These are phyloP conservation scores for Typhlomys cinereus DNA, from an alignment of 2,113 vertebrate species.

Conservation along the genomic window DNA sequence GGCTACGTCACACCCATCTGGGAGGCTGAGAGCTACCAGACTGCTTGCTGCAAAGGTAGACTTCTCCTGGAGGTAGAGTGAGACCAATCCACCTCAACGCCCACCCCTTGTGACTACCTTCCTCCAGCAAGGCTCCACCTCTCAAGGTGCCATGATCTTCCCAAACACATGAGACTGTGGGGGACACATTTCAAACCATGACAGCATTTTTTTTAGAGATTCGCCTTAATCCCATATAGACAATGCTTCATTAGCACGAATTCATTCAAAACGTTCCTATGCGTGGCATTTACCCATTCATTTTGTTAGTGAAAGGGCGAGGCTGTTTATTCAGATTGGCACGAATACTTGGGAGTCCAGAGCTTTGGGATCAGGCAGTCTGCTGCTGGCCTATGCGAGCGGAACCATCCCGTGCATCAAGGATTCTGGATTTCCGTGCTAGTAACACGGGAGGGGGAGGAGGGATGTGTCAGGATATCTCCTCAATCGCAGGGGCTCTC, in stretches of 20 bases:
- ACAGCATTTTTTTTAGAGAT: no score
- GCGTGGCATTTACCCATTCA: neutral
- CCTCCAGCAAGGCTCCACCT: no score
- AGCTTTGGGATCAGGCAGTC: neutral
- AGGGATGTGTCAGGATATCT: no score
- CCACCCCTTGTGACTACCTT: no score
- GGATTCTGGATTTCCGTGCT: neutral
- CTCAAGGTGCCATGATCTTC: no score
- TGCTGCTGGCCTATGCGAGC: neutral
- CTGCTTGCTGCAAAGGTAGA: no score
- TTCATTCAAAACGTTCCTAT: neutral
- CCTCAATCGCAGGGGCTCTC: neutral
- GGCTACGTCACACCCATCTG: no score
- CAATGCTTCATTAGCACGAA: neutral
- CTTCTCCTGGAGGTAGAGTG: no score
- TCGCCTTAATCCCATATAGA: neutral
- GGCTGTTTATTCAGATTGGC: neutral
- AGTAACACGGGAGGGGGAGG: neutral
- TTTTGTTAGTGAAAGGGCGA: neutral
- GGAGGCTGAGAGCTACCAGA: no score
- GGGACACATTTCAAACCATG: no score
- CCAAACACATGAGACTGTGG: no score
- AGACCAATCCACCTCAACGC: no score
- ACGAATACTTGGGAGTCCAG: neutral
- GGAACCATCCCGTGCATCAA: neutral